Conservation (phyloP, 2,113 vertebrate species). For the Atractosteus spatula region DNA sequence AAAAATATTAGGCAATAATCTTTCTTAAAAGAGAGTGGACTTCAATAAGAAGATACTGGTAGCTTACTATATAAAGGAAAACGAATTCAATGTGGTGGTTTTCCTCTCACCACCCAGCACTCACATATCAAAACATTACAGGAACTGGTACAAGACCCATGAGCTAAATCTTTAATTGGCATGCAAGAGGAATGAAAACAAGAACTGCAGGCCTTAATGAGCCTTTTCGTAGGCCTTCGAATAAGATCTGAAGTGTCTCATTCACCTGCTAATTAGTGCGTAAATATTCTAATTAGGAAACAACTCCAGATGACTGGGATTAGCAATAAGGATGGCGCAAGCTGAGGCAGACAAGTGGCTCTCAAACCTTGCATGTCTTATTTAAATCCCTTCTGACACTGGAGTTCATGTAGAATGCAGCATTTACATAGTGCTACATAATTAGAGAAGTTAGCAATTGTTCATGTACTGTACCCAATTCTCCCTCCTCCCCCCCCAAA, state of each 20-base stretch:
- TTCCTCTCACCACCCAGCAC: background rate
- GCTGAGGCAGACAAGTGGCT: conserved; percentile 47
- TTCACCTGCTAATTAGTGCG: conserved; percentile 79
- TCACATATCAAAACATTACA: background rate
- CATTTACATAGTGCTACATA: conserved; percentile 62
- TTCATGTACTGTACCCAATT: conserved; percentile 28
- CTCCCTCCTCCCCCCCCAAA: conserved; percentile 15
- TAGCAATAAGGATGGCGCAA: conserved; percentile 53
- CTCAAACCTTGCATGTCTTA: conserved; percentile 48
- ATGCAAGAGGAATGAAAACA: conserved; percentile 60
- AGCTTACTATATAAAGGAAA: no score
- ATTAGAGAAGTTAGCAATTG: conserved; percentile 62
- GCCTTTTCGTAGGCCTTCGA: conserved; percentile 57
- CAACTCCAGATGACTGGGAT: conserved; percentile 63
- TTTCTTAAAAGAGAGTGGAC: no score
- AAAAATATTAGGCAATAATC: no score
- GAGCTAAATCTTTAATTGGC: conserved; percentile 54
- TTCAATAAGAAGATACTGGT: no score
- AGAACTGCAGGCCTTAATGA: conserved; percentile 58
- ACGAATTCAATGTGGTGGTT: no score
- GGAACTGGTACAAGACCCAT: conserved; percentile 19
- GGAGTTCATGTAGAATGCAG: conserved; percentile 58
- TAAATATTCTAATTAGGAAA: conserved; percentile 82
- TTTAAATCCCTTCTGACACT: conserved; percentile 61
- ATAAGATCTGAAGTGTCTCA: conserved; percentile 57